Percentiles rank a stretch among this genome's conserved stretches.
phyloP scores from a whole-genome alignment of 1,140 invertebrate genomes.

The Palaemon carinicauda region DNA sequence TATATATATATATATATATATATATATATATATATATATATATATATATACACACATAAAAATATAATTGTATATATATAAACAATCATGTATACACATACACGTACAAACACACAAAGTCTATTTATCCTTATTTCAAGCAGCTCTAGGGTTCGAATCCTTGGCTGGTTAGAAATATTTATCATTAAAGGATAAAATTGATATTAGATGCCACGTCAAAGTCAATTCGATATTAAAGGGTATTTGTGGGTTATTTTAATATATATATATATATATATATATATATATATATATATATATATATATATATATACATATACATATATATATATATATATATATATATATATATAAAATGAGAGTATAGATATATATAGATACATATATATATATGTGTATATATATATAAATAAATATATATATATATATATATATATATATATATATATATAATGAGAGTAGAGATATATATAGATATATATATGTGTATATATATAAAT shows the following conservation, averaged over 20 bases:
- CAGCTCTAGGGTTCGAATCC: no score
- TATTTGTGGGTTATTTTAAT: no score
- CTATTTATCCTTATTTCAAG: no score
- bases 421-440: not conserved
- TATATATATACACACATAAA: not conserved
- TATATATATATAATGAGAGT: no score
- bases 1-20: not conserved
- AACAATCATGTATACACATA: no score
- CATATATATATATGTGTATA: not conserved
- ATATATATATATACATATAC: not conserved
- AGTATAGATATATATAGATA: not conserved
- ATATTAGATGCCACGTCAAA: no score
- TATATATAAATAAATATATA: not conserved
- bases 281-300: not conserved
- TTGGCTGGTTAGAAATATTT: not conserved
- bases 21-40: not conserved
- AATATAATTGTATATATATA: not conserved
- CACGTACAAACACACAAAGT: no score
- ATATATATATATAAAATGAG: not conserved
- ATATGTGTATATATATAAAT: no score
- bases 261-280: not conserved
- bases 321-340: not conserved
- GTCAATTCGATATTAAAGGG: no score
- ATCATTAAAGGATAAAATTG: not conserved
- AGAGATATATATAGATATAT: no score